A percentile compares a stretch with the other conserved stretches of the same genome.
Conservation (phyloP, 2,888 invertebrate genomes). For the Oscheius sp. region DNA sequence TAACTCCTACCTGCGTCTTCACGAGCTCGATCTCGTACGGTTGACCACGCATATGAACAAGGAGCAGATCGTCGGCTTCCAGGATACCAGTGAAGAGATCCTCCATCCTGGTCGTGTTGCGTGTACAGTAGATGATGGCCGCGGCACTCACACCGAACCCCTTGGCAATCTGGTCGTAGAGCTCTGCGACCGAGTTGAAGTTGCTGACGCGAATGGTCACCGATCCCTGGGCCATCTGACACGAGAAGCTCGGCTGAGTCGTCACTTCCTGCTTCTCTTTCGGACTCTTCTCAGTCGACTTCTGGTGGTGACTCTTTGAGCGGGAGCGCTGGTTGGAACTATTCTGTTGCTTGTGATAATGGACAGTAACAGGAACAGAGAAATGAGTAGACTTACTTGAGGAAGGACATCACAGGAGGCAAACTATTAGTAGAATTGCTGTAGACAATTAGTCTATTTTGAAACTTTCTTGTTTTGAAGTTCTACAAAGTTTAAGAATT, state of each 20-base stretch:
- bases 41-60: conserved; percentile 86
- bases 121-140: conserved; percentile 93
- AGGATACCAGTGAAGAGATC: conserved; percentile 94
- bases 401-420: no score
- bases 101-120: conserved; percentile 98
- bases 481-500: no score
- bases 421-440: no score
- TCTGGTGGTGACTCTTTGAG: neutral
- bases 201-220: conserved; percentile 79
- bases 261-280: neutral
- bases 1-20: conserved; percentile 81
- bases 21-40: conserved; percentile 94
- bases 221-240: conserved; percentile 96
- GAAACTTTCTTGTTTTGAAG: no score
- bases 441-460: no score
- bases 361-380: neutral
- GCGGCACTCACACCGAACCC: conserved; percentile 49
- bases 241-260: conserved; percentile 81
- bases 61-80: conserved; percentile 96
- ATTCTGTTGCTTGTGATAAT: no score
- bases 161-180: conserved; percentile 51
- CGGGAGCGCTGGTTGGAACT: neutral
- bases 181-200: conserved; percentile 36
- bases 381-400: neutral
- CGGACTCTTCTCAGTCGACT: neutral